Evolutionary conservation across 1,140 invertebrate genomes (phyloP).

Genomic region (Pogonognathellus flavescens): DNA sequence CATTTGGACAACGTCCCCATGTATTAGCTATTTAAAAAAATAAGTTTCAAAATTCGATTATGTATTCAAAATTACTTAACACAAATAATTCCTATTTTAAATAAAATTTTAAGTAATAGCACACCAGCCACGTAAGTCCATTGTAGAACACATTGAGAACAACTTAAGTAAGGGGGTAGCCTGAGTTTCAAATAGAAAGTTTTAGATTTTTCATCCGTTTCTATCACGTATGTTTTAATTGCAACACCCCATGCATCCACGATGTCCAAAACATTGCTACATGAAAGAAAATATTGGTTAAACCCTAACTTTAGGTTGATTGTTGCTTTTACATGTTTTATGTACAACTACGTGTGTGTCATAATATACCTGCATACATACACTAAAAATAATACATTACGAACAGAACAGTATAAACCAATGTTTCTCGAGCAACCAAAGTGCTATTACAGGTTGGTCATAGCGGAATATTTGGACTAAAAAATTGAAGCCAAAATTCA

Average conservation of each 20-base stretch:
- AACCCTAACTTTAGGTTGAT: too few species aligned
- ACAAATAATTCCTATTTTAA: not conserved
- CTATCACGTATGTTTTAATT: constrained; percentile 78
- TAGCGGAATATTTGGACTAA: too few species aligned
- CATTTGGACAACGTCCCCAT: constrained; percentile 76
- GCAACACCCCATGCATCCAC: not conserved
- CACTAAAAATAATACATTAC: too few species aligned
- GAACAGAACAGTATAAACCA: too few species aligned
- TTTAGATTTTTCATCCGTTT: constrained; percentile 77
- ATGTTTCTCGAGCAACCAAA: too few species aligned
- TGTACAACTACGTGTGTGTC: too few species aligned
- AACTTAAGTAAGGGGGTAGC: constrained; percentile 87
- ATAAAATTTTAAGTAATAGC: too few species aligned
- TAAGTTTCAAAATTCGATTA: not conserved
- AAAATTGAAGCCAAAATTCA: too few species aligned
- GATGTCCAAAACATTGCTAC: constrained; percentile 4
- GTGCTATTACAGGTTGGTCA: too few species aligned
- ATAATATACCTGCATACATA: too few species aligned
- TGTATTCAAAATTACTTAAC: not conserved
- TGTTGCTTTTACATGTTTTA: too few species aligned
- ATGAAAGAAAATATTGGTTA: not conserved
- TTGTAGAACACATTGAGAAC: constrained; percentile 88
- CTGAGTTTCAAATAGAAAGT: constrained; percentile 74
- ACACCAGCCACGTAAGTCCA: constrained; percentile 91
- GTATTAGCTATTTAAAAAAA: constrained; percentile 77